A percentile compares a stretch with the other conserved stretches of the same genome.
Evolutionary conservation across 2,113 vertebrate species (phyloP).

Genomic region (Zootoca vivipara): DNA sequence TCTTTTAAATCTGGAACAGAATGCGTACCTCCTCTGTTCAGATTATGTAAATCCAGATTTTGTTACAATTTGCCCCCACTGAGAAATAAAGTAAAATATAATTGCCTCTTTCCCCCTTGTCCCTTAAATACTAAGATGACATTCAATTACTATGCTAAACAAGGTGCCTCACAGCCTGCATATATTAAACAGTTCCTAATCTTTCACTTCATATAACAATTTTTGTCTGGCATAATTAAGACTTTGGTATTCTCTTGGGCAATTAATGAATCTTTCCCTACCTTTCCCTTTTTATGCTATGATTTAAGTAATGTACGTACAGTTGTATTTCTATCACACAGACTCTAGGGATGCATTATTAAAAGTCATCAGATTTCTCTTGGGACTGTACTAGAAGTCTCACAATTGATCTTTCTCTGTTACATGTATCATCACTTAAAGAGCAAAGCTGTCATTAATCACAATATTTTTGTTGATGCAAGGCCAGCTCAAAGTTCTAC

Average conservation of each 20-base stretch:
- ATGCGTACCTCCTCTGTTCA: neutral
- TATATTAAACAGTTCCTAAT: neutral
- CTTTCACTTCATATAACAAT: neutral
- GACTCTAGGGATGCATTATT: neutral
- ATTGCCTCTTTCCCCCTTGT: neutral
- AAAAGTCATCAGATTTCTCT: neutral
- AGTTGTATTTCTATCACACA: neutral
- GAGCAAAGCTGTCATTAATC: neutral
- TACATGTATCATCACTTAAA: constrained; percentile 6
- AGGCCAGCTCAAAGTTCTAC: neutral
- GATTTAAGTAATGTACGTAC: neutral
- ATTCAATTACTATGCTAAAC: constrained; percentile 20
- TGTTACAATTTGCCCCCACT: neutral
- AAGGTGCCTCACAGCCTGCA: constrained; percentile 5
- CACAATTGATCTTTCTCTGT: constrained; percentile 1
- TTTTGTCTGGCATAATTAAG: neutral
- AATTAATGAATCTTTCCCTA: neutral
- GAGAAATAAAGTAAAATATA: neutral
- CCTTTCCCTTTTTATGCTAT: neutral
- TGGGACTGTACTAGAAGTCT: neutral
- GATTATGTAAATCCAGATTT: neutral
- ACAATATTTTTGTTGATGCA: neutral
- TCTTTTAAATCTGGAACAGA: constrained; percentile 12
- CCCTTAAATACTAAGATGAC: neutral
- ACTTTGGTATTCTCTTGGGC: neutral